Evolutionary conservation across 2,797 vertebrate species (phyloP).

Genomic region (Hippoglossus hippoglossus): DNA sequence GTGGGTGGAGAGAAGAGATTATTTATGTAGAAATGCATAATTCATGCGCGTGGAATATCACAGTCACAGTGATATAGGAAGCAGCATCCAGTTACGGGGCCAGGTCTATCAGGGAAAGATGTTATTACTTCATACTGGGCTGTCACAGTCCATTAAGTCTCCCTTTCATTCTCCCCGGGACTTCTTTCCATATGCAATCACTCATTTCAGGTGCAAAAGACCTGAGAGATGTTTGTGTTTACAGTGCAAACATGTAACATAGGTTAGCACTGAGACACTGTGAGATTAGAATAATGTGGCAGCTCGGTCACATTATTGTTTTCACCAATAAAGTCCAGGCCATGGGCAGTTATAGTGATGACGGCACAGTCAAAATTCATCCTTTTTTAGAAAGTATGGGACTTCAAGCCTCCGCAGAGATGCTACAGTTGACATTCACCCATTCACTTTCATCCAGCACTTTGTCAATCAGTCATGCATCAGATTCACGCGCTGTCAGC

Average conservation of each 20-base stretch:
- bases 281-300: constrained; percentile 2
- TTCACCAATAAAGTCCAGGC: neutral
- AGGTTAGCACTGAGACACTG: constrained; percentile 28
- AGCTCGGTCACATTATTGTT: constrained; percentile 7
- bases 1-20: constrained; percentile 56
- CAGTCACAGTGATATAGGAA: constrained; percentile 46
- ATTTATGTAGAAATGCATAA: constrained; percentile 72
- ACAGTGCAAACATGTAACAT: constrained; percentile 40
- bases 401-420: too few relatives aligned
- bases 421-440: too few relatives aligned
- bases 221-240: constrained; percentile 40
- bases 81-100: constrained; percentile 50
- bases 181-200: constrained; percentile 56
- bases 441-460: too few relatives aligned
- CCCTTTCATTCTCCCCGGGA: constrained; percentile 49
- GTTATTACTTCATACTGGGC: constrained; percentile 70
- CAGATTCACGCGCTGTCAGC: too few relatives aligned
- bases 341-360: neutral
- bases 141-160: constrained; percentile 70
- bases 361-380: neutral
- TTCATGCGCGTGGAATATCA: constrained; percentile 65
- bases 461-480: too few relatives aligned
- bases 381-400: neutral
- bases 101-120: constrained; percentile 60
- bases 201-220: constrained; percentile 62